A percentile compares a stretch with the other conserved stretches of the same genome.
phyloP scores from a whole-genome alignment of 2,113 vertebrate genomes.

The Ophiodon elongatus region DNA sequence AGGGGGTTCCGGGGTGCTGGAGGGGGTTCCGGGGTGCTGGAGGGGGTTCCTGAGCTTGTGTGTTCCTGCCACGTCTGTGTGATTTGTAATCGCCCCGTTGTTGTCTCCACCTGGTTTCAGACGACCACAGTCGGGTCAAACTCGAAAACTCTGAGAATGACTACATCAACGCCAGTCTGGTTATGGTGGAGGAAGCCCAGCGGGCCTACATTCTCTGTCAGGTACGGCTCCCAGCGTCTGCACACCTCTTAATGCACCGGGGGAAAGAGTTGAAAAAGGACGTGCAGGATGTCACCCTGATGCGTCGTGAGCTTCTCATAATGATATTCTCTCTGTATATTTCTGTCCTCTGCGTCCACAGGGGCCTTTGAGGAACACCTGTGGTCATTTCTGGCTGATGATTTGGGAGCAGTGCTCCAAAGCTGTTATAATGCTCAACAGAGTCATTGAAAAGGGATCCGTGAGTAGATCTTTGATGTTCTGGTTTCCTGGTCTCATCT shows the following conservation, averaged over 20 bases:
- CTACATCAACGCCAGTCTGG: slow-evolving; percentile 97
- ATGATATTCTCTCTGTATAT: background rate
- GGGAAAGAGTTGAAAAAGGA: background rate
- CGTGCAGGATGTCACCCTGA: background rate
- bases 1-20: too few relatives aligned
- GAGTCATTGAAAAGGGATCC: slow-evolving; percentile 95
- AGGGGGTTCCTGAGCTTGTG: too few relatives aligned
- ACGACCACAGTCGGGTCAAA: slow-evolving; percentile 97
- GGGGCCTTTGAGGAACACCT: slow-evolving; percentile 96
- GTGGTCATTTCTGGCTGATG: slow-evolving; percentile 99
- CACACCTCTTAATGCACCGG: background rate
- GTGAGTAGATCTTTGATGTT: slow-evolving; percentile 85
- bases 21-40: too few relatives aligned
- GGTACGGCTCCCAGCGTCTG: slow-evolving; percentile 76
- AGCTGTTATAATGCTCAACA: slow-evolving; percentile 98
- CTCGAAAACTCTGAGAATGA: slow-evolving; percentile 94
- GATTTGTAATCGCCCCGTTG: background rate
- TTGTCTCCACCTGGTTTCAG: slow-evolving; percentile 81
- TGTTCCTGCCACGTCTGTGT: fast-evolving
- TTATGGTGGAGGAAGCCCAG: slow-evolving; percentile 92
- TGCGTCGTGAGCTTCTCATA: background rate
- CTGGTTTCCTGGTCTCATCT: background rate
- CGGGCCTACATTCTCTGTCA: slow-evolving; percentile 96
- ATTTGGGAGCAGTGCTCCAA: slow-evolving; percentile 96
- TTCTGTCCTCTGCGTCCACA: slow-evolving; percentile 63